Conservation (phyloP, 2,113 vertebrate genomes). For the Hepsetus odoe region DNA sequence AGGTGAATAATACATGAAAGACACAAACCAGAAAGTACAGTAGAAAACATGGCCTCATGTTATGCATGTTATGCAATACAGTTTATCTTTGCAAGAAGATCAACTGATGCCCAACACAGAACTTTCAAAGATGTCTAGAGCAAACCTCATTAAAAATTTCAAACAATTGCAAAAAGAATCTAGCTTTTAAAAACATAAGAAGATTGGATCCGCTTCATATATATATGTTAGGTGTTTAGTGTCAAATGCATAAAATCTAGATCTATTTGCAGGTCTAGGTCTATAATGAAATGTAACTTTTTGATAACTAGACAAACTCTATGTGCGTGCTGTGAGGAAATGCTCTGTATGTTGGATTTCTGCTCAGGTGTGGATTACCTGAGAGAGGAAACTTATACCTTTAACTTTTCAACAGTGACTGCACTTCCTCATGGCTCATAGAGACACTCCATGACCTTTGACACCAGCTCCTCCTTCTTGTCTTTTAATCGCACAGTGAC, state of each 20-base stretch:
- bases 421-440: conserved; percentile 59
- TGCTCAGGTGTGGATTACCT: conserved; percentile 10
- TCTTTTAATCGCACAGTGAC: conserved; percentile 58
- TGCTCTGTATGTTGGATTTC: background rate
- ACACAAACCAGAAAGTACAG: background rate
- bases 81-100: background rate
- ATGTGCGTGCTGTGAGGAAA: background rate
- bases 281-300: background rate
- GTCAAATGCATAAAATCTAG: background rate
- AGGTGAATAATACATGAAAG: background rate
- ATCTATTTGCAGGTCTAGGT: background rate
- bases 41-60: background rate
- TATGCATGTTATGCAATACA: background rate
- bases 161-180: background rate
- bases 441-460: conserved; percentile 72
- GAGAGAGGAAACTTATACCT: conserved; percentile 28
- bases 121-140: background rate
- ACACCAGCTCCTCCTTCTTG: conserved; percentile 73
- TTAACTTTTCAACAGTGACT: background rate
- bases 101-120: background rate
- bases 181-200: too few relatives aligned
- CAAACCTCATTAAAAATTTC: background rate
- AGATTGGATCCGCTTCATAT: background rate
- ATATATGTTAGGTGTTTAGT: background rate
- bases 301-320: background rate